Evolutionary conservation across 2,888 invertebrate species (phyloP), one percentile per base, ranked within the genome.

Genomic region (Scaptomyza polygonia): DNA sequence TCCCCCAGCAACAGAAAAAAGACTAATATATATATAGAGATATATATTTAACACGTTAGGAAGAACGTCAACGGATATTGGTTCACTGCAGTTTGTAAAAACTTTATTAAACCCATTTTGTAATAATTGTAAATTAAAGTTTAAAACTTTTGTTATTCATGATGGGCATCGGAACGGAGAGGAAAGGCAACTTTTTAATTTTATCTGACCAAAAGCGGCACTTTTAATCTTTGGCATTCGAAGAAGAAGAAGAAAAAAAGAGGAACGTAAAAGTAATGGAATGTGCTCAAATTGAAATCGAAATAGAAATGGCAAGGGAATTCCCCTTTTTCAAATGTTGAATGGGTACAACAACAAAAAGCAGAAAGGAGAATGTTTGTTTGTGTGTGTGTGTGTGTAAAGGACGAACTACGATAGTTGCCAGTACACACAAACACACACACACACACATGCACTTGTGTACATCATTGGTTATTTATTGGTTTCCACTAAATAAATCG

Each of bases 401-500:
- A 32, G 34, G 29, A 57, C 58, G 52, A 63, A 62, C 55, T 44
- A 30, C 55, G 75, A 56, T 55, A 25, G 25, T 25, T 25, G 25
- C 25, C 5, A 25, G 25, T 25, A 25, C 34, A 36, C 7, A 34
- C 5, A 34, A 1, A 48, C 30, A 68, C 30, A 57, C 27, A 62
- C 14, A 57, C 36, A 25, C 21, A 54, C 16, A 34, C 45, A 40
- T 54, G 39, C 51, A 48, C 29, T 27, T 7, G 6, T 27, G 72
- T 80, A 78, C 72, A 83, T 81, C 85, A 83, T 83, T 83, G 86
- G 86, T 84, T 86, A 83, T 83, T 83, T 83, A 83, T 83, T 86
- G 82, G 81, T 78, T 86, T 86, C 82, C 82, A 83, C 82, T 84
- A 83, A 83, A 83, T 83, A 83, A 83, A 83, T 86, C 86, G 81